Evolutionary conservation across 2,797 vertebrate genomes (phyloP).

Genomic region (Argya squamiceps): DNA sequence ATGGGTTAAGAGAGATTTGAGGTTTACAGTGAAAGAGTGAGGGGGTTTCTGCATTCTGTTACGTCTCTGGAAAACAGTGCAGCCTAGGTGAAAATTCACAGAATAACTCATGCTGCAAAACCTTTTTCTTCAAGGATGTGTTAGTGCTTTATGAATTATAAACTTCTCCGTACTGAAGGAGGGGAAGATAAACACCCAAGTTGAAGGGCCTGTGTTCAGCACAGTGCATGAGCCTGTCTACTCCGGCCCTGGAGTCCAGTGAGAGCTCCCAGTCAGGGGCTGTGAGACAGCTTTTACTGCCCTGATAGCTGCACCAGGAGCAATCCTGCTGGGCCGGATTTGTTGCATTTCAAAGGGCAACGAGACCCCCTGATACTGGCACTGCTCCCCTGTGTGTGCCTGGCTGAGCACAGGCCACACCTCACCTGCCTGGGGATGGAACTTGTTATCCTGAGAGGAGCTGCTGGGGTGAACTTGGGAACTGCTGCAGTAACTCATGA

Average conservation of each 20-base stretch:
- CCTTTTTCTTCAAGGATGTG: background rate
- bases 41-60: background rate
- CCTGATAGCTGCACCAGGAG: accelerated
- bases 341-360: too few relatives aligned
- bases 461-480: background rate
- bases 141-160: background rate
- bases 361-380: accelerated
- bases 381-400: background rate
- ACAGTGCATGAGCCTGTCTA: accelerated
- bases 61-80: background rate
- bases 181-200: background rate
- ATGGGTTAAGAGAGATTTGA: background rate
- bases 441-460: background rate
- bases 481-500: background rate
- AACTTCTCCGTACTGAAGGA: background rate
- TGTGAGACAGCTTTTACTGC: background rate
- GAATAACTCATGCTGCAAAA: background rate
- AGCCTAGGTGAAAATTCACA: background rate
- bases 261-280: background rate
- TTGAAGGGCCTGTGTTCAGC: background rate
- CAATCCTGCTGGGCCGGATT: background rate
- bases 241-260: background rate
- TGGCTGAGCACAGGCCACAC: background rate
- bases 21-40: background rate
- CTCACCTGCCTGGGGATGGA: background rate